phyloP scores from a whole-genome alignment of 2,888 invertebrate genomes.

The Brenthis hecate region DNA sequence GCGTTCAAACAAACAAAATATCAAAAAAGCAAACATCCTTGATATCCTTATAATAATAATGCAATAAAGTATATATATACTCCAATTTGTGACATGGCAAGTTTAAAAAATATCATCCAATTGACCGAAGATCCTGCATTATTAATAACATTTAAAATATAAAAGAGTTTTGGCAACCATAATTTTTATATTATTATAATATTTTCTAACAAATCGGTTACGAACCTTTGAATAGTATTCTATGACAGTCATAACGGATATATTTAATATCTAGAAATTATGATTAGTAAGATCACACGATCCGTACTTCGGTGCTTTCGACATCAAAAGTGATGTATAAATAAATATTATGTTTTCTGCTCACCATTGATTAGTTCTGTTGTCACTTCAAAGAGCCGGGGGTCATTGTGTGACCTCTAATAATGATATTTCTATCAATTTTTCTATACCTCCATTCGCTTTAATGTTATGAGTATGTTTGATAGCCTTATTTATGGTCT shows the following conservation, averaged over 20 bases:
- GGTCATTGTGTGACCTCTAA: conserved; percentile 65
- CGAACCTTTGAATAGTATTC: conserved; percentile 4
- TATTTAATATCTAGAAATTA: conserved; percentile 44
- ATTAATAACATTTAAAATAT: neutral
- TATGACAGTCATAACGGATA: conserved; percentile 37
- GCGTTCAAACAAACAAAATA: too few relatives aligned
- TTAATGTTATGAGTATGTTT: conserved; percentile 40
- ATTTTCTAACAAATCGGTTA: neutral
- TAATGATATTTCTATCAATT: conserved; percentile 66
- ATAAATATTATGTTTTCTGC: conserved; percentile 57
- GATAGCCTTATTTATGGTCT: conserved; percentile 8
- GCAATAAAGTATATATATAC: too few relatives aligned
- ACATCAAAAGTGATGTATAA: conserved; percentile 48
- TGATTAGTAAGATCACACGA: conserved; percentile 44
- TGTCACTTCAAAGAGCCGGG: conserved; percentile 75
- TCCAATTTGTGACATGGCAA: too few relatives aligned
- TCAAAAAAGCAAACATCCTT: too few relatives aligned
- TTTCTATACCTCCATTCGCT: conserved; percentile 51
- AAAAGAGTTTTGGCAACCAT: neutral
- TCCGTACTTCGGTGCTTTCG: conserved; percentile 24
- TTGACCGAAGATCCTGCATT: neutral
- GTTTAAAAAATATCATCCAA: neutral
- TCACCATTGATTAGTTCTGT: conserved; percentile 72
- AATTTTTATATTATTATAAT: too few relatives aligned
- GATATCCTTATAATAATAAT: too few relatives aligned